Conservation (phyloP, 2,797 vertebrate genomes). For the Eurystomus glaucurus region DNA sequence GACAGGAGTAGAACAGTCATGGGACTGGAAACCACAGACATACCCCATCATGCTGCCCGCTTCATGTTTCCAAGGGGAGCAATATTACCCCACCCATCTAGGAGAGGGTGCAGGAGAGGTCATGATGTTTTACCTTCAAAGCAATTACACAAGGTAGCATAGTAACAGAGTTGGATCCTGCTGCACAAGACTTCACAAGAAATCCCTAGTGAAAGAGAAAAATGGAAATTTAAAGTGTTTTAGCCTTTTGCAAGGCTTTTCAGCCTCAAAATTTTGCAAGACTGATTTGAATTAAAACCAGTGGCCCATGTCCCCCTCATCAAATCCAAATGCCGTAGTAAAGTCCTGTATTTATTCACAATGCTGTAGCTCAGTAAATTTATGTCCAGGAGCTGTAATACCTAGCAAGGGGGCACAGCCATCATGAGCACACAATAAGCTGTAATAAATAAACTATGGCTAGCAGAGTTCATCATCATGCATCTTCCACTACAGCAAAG, state of each 20-base stretch:
- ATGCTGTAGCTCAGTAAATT: background rate
- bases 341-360: background rate
- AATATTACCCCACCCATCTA: background rate
- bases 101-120: background rate
- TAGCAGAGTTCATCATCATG: background rate
- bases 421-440: background rate
- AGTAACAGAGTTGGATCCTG: background rate
- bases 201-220: background rate
- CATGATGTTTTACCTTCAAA: fast-evolving
- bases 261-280: background rate
- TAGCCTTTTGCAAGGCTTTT: background rate
- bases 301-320: background rate
- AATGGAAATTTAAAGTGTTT: background rate
- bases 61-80: fast-evolving
- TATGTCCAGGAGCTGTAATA: background rate
- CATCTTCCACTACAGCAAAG: background rate
- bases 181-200: background rate
- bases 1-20: background rate
- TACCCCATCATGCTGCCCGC: background rate
- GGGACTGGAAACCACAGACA: background rate
- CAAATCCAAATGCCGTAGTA: background rate
- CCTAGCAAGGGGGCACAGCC: background rate
- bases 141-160: fast-evolving
- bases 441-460: background rate
- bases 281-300: background rate